phyloP scores from a whole-genome alignment of 2,888 invertebrate genomes.

The Cephalotes varians region DNA sequence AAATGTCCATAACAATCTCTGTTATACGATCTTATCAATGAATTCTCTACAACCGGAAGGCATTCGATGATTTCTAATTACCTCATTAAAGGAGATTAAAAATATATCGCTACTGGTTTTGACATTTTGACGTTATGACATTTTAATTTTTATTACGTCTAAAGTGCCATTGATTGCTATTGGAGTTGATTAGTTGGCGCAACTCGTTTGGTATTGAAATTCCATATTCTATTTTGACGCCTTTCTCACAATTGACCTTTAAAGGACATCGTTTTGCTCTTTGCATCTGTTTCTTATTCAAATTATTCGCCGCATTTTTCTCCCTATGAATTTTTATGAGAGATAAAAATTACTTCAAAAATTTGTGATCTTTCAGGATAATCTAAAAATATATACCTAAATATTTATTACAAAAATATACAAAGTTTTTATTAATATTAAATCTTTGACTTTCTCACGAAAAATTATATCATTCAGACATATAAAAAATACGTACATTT shows the following conservation, averaged over 20 bases:
- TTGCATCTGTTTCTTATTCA: not conserved
- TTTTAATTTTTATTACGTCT: slow-evolving; percentile 5
- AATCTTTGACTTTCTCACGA: not conserved
- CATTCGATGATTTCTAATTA: slow-evolving; percentile 77
- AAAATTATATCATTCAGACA: not conserved
- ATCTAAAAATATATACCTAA: not conserved
- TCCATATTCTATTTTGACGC: slow-evolving; percentile 52
- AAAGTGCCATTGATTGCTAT: not conserved
- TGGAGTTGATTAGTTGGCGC: not conserved
- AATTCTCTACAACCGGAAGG: slow-evolving; percentile 80
- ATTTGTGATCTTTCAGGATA: not conserved
- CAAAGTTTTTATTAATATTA: not conserved
- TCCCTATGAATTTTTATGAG: not conserved
- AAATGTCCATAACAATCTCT: slow-evolving; percentile 71
- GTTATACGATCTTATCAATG: slow-evolving; percentile 74
- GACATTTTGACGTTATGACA: not conserved
- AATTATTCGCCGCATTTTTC: slow-evolving; percentile 17
- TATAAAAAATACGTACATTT: not conserved
- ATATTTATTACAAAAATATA: not conserved
- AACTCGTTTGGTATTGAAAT: slow-evolving; percentile 45
- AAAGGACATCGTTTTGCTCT: slow-evolving; percentile 61
- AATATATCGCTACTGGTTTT: slow-evolving; percentile 15
- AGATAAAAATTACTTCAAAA: not conserved
- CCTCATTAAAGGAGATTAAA: slow-evolving; percentile 48
- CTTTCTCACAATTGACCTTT: slow-evolving; percentile 65